Percentiles rank a stretch among this genome's conserved stretches.
phyloP scores from a whole-genome alignment of 1,140 invertebrate species.

The Saccostrea glomerata region DNA sequence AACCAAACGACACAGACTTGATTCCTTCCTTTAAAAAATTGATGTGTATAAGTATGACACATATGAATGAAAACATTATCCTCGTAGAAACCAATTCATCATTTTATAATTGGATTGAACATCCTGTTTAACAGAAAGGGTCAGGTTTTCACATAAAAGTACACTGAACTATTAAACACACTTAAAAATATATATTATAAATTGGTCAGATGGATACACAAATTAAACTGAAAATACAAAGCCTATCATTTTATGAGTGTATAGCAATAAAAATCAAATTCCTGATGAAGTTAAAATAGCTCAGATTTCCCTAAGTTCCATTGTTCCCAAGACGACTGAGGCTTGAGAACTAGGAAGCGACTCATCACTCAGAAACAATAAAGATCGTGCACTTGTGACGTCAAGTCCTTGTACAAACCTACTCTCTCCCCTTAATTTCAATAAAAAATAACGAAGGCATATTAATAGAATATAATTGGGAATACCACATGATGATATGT shows the following conservation, averaged over 20 bases:
- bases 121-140: background rate
- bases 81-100: slow-evolving; percentile 3
- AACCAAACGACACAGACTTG: background rate
- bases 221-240: no score
- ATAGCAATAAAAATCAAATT: no score
- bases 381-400: background rate
- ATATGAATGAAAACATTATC: background rate
- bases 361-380: slow-evolving; percentile 13
- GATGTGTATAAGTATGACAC: background rate
- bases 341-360: background rate
- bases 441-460: background rate
- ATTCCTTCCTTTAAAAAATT: slow-evolving; percentile 20
- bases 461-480: slow-evolving; percentile 12
- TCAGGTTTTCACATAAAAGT: background rate
- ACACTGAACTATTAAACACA: background rate
- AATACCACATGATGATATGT: background rate
- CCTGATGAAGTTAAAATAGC: no score
- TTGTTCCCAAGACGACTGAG: no score
- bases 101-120: background rate
- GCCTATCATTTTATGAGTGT: no score
- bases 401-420: background rate
- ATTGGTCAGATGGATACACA: no score
- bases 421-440: background rate
- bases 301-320: no score
- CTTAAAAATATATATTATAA: no score